Percentiles rank a stretch among this genome's conserved stretches.
phyloP scores from a whole-genome alignment of 2,797 vertebrate species.

The Muraenolepis orangiensis region DNA sequence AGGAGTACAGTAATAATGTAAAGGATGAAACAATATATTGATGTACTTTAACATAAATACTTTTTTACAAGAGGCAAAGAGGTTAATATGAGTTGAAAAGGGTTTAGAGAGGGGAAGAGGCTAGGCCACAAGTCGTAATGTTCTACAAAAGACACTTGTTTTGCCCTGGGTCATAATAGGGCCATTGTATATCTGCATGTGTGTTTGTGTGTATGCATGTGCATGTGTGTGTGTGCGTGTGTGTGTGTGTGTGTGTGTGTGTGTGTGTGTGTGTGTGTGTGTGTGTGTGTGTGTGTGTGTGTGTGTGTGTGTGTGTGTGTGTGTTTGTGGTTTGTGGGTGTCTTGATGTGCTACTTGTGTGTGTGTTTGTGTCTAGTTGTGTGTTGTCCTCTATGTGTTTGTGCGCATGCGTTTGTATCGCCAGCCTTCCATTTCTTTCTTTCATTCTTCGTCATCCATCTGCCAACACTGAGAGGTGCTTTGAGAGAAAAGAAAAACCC shows the following conservation, averaged over 20 bases:
- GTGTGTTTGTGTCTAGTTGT: background rate
- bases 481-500: constrained; percentile 53
- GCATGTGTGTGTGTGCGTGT: background rate
- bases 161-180: constrained; percentile 52
- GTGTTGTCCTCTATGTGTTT: background rate
- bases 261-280: background rate
- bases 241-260: background rate
- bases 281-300: constrained; percentile 28
- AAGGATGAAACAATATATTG: background rate
- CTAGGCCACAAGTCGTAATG: constrained; percentile 28
- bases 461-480: constrained; percentile 53
- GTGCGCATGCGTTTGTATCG: constrained; percentile 28
- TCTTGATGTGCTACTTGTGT: too few relatives aligned
- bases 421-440: constrained; percentile 40
- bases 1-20: background rate
- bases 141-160: constrained; percentile 45
- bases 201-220: constrained; percentile 10
- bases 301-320: constrained; percentile 11
- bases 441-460: constrained; percentile 56
- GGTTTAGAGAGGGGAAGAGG: constrained; percentile 3
- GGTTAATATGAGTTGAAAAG: constrained; percentile 11
- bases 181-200: constrained; percentile 42
- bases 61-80: background rate
- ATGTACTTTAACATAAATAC: background rate
- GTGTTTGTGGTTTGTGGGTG: background rate